phyloP scores from a whole-genome alignment of 1,140 invertebrate species.

The Leguminivora glycinivorella region DNA sequence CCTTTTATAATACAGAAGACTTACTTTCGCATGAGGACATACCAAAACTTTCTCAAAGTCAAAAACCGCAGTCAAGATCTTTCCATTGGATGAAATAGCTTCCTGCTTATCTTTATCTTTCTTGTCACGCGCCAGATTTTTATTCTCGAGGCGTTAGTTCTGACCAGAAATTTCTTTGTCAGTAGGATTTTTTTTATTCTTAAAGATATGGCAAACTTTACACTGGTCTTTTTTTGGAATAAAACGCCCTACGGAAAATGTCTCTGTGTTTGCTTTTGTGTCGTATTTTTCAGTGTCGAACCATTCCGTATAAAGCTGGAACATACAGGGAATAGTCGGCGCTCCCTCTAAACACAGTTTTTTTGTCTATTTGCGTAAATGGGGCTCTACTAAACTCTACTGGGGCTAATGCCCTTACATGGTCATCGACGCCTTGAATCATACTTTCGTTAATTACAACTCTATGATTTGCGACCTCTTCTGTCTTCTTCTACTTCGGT shows the following conservation, averaged over 20 bases:
- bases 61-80: conserved; percentile 41
- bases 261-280: conserved; percentile 24
- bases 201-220: conserved; percentile 29
- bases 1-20: conserved; percentile 52
- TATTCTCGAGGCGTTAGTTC: conserved; percentile 29
- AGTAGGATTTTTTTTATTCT: conserved; percentile 28
- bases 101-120: conserved; percentile 34
- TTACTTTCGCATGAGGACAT: conserved; percentile 44
- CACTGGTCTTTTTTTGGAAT: conserved; percentile 29
- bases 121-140: conserved; percentile 29
- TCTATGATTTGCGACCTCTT: too few species aligned
- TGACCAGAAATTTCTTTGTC: conserved; percentile 27
- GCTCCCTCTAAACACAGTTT: conserved; percentile 30
- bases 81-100: conserved; percentile 34
- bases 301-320: too few species aligned
- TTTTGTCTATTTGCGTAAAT: background rate
- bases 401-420: conserved; percentile 10
- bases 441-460: too few species aligned
- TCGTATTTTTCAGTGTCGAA: too few species aligned
- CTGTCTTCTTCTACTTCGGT: too few species aligned
- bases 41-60: conserved; percentile 51
- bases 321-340: background rate
- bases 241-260: conserved; percentile 21
- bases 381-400: conserved; percentile 28
- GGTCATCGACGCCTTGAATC: too few species aligned